Evolutionary conservation across 2,113 vertebrate genomes (phyloP).

Genomic region (Archilochus colubris): DNA sequence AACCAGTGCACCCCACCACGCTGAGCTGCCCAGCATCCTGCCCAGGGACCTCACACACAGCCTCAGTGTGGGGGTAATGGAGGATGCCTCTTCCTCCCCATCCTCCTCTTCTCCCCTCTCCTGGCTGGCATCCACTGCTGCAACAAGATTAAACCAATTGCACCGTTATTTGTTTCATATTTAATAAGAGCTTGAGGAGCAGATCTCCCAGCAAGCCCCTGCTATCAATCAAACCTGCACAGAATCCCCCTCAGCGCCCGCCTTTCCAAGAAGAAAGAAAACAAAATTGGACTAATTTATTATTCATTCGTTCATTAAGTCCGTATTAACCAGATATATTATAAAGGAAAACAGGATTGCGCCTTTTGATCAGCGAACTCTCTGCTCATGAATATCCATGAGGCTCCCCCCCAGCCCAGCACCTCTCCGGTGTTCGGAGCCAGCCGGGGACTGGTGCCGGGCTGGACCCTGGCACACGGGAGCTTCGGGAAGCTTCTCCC

Average conservation of each 20-base stretch:
- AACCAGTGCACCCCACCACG: not conserved
- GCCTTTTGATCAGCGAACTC: slow-evolving; percentile 59
- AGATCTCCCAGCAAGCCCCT: slow-evolving; percentile 62
- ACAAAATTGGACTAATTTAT: slow-evolving; percentile 76
- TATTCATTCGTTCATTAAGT: slow-evolving; percentile 75
- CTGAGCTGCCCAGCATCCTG: not conserved
- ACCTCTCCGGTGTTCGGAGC: not conserved
- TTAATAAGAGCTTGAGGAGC: slow-evolving; percentile 64
- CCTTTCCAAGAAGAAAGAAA: slow-evolving; percentile 67
- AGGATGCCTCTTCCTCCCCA: not conserved
- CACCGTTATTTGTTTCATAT: slow-evolving; percentile 60
- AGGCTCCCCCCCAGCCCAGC: not conserved
- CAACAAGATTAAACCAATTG: slow-evolving; percentile 64
- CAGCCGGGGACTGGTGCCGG: not conserved
- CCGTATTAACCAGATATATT: slow-evolving; percentile 68
- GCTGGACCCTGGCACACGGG: not conserved
- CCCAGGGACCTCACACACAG: not conserved
- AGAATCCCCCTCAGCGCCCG: not conserved
- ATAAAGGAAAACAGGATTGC: slow-evolving; percentile 69
- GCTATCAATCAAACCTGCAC: slow-evolving; percentile 60
- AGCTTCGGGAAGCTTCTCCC: not conserved
- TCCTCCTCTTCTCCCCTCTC: not conserved
- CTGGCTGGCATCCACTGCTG: not conserved
- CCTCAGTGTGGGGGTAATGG: not conserved
- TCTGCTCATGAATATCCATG: slow-evolving; percentile 61